These are phyloP conservation scores for Zenarchopterus dispar DNA, from an alignment of 2,797 vertebrate species.

Conservation along the genomic window DNA sequence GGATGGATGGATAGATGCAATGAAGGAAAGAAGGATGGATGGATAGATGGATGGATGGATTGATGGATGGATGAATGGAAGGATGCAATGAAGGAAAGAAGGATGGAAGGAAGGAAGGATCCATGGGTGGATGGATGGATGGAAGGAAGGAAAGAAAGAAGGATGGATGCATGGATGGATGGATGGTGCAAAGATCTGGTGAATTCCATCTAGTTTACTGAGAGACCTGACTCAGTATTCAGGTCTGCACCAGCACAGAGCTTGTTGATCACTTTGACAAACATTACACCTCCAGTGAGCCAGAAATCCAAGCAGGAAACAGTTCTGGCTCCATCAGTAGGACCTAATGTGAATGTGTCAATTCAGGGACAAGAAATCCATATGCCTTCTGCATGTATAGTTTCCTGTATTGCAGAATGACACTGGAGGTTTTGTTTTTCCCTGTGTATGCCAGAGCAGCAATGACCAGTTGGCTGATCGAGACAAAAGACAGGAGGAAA, in stretches of 20 bases:
- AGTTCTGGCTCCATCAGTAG: constrained; percentile 62
- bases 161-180: no score
- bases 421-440: constrained; percentile 43
- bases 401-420: constrained; percentile 40
- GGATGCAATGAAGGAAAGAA: no score
- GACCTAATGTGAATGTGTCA: constrained; percentile 71
- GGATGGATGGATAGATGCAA: no score
- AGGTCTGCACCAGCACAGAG: constrained; percentile 52
- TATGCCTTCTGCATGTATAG: constrained; percentile 49
- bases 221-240: constrained; percentile 63
- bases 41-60: constrained; percentile 9
- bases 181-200: no score
- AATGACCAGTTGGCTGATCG: constrained; percentile 44
- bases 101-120: no score
- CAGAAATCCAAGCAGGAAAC: constrained; percentile 65
- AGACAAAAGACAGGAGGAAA: constrained; percentile 19
- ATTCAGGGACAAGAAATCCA: constrained; percentile 68
- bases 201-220: constrained; percentile 31
- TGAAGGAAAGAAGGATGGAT: no score
- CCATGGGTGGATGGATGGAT: constrained; percentile 16
- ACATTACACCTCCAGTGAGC: constrained; percentile 64
- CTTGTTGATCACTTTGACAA: constrained; percentile 76
- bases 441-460: constrained; percentile 16
- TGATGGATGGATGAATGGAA: constrained; percentile 10
- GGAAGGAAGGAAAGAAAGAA: no score